Conservation (phyloP, 2,888 invertebrate genomes). For the Metacarcinus magister region DNA sequence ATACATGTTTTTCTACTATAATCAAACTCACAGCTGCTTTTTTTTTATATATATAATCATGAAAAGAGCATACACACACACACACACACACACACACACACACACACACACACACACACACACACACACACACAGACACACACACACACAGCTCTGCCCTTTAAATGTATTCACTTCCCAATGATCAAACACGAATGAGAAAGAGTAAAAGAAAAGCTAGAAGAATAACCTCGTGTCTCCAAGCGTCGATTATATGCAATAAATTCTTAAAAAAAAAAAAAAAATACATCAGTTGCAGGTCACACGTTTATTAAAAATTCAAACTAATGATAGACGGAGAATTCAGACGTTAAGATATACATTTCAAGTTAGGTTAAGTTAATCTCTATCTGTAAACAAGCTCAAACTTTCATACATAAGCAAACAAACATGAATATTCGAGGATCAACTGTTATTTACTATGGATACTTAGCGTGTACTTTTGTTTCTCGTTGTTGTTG, state of each 20-base stretch:
- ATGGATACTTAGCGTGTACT: too few species aligned
- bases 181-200: neutral
- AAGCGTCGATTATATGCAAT: neutral
- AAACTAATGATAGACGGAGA: neutral
- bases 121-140: neutral
- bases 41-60: too few species aligned
- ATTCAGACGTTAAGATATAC: neutral
- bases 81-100: neutral
- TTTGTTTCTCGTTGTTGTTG: neutral
- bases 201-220: neutral
- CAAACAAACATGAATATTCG: too few species aligned
- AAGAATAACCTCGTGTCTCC: neutral
- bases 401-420: too few species aligned
- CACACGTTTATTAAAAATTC: neutral
- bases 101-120: slow-evolving; percentile 13
- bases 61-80: too few species aligned
- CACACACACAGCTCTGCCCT: neutral
- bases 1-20: too few species aligned
- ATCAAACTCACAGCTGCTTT: too few species aligned
- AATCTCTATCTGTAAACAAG: too few species aligned
- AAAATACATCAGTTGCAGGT: neutral
- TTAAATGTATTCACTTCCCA: neutral
- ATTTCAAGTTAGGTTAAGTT: too few species aligned
- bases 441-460: too few species aligned
- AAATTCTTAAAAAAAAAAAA: neutral